Evolutionary conservation across 2,797 vertebrate genomes (phyloP).

Genomic region (Chanos chanos): DNA sequence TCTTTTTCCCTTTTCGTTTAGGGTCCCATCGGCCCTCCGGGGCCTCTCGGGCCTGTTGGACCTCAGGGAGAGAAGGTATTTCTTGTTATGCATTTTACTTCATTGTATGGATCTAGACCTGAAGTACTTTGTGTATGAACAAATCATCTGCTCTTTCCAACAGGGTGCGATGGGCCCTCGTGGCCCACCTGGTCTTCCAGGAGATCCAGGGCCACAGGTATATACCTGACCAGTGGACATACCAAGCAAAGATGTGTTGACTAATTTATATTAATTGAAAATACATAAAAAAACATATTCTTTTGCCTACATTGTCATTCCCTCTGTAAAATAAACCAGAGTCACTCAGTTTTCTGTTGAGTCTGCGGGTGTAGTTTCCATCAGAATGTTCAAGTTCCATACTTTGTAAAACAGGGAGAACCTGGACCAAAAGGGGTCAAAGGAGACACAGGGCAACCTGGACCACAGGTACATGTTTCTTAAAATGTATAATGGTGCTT

Average conservation of each 20-base stretch:
- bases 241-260: too few species aligned
- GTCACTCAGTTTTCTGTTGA: not conserved
- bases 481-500: not conserved
- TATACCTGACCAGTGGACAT: too few species aligned
- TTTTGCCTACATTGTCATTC: not conserved
- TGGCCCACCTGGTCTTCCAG: constrained; percentile 32
- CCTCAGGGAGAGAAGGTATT: constrained; percentile 65
- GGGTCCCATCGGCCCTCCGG: constrained; percentile 57
- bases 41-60: constrained; percentile 59
- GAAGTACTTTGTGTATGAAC: too few species aligned
- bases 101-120: not conserved
- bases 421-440: constrained; percentile 65
- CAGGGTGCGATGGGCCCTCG: constrained; percentile 41
- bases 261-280: too few species aligned
- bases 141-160: constrained; percentile 10
- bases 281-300: not conserved
- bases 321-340: not conserved
- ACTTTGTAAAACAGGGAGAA: constrained; percentile 65
- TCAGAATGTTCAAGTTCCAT: not conserved
- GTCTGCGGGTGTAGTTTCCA: not conserved
- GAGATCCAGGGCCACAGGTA: constrained; percentile 41
- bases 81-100: not conserved
- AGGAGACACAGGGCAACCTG: constrained; percentile 71
- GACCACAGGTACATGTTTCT: constrained; percentile 63
- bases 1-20: constrained; percentile 40